Evolutionary conservation across 1,140 invertebrate genomes (phyloP).

Genomic region (Luehdorfia chinensis): DNA sequence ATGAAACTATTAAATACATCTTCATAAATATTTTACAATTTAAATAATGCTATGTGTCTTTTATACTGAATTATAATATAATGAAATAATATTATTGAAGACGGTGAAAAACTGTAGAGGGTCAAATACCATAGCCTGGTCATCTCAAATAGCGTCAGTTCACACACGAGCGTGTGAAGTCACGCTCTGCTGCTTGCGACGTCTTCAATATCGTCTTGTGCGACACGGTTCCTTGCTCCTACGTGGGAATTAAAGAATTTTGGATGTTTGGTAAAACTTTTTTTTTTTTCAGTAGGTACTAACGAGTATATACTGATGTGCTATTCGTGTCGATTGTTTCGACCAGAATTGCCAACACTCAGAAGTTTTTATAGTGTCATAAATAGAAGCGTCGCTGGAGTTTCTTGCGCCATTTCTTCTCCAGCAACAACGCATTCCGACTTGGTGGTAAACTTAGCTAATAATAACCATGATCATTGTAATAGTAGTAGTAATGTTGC

Average conservation of each 20-base stretch:
- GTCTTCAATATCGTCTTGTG: conserved; percentile 50
- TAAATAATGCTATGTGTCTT: no score
- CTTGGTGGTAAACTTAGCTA: no score
- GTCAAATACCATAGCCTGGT: conserved; percentile 42
- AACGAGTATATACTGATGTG: not conserved
- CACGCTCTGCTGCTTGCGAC: conserved; percentile 43
- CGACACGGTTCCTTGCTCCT: conserved; percentile 37
- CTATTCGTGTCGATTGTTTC: no score
- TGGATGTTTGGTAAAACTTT: conserved; percentile 19
- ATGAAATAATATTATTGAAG: no score
- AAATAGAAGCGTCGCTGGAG: no score
- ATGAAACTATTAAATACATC: no score
- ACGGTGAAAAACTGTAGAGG: conserved; percentile 8
- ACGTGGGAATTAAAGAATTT: conserved; percentile 37
- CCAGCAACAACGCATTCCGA: no score
- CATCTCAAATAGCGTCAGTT: conserved; percentile 39
- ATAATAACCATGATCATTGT: not conserved
- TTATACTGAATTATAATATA: no score
- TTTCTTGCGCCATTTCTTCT: no score
- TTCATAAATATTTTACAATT: no score
- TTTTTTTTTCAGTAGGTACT: not conserved
- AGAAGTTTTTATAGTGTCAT: not conserved
- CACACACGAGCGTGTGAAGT: conserved; percentile 65
- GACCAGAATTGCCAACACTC: no score
- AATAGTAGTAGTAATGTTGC: no score